phyloP scores from a whole-genome alignment of 2,888 invertebrate species.

The Falcaria lacertinaria region DNA sequence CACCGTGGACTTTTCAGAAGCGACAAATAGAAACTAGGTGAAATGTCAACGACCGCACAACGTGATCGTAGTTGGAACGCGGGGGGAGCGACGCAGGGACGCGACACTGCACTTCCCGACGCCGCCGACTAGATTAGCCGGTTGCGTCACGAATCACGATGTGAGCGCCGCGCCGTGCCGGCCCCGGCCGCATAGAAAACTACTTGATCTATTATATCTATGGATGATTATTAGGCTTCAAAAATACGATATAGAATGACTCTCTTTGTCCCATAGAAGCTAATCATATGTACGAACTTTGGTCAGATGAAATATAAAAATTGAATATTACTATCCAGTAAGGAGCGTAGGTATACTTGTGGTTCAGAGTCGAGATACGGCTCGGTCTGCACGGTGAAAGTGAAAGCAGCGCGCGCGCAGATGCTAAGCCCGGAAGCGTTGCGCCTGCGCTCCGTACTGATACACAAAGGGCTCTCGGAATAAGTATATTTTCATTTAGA shows the following conservation, averaged over 20 bases:
- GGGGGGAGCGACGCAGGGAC: slow-evolving; percentile 73
- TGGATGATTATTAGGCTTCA: too few relatives aligned
- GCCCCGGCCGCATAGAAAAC: slow-evolving; percentile 48
- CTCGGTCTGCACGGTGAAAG: slow-evolving; percentile 64
- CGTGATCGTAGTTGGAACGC: slow-evolving; percentile 63
- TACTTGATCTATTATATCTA: slow-evolving; percentile 45
- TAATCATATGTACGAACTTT: too few relatives aligned
- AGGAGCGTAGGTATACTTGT: background rate
- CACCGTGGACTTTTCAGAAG: slow-evolving; percentile 62
- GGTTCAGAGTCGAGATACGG: slow-evolving; percentile 51
- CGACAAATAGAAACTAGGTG: slow-evolving; percentile 77
- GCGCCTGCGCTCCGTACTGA: slow-evolving; percentile 44
- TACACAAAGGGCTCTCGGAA: slow-evolving; percentile 58
- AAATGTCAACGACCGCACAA: slow-evolving; percentile 76
- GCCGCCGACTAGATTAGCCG: slow-evolving; percentile 77
- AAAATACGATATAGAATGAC: too few relatives aligned
- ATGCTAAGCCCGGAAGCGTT: slow-evolving; percentile 71
- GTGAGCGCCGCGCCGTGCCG: slow-evolving; percentile 51
- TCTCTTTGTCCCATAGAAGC: too few relatives aligned
- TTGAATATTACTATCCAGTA: too few relatives aligned
- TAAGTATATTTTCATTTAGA: slow-evolving; percentile 5
- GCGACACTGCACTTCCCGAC: slow-evolving; percentile 80
- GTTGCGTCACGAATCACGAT: slow-evolving; percentile 77
- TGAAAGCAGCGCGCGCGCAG: slow-evolving; percentile 73
- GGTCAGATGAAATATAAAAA: too few relatives aligned